Base-by-base conservation (phyloP, 53 echinoderm and acorn worm genomes). In the Echinometra lucunter region DNA sequence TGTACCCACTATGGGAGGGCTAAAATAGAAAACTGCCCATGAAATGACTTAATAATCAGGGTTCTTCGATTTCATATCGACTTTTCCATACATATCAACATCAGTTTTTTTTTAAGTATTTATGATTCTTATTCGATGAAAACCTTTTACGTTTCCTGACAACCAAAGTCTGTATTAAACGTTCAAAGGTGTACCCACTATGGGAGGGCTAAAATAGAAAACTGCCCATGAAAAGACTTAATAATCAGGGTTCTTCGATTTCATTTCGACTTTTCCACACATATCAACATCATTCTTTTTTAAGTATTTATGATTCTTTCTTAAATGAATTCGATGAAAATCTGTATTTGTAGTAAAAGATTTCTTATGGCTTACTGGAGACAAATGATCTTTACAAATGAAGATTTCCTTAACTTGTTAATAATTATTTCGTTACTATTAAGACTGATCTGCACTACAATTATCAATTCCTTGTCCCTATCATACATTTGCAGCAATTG, bases 141-240 rank as follows among this genome's bases (percentile, higher is more conserved):
- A n/a, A n/a, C 85, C 85, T 85, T 85, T 49, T n/a, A 27, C 10
- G 27, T 85, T 85, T 85, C 85, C 85, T 45, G 85, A 78, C 28
- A 85, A 44, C 44, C 23, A 49, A 53, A 49, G 49, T 49, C 85
- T 85, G 85, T 21, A n/a, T n/a, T n/a, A 85, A 53, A 47, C 12
- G 85, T 49, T 28, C n/a, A n/a, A 47, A 85, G 45, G 15, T 23
- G 44, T 44, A 17, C 44, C 9, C 42, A 40, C 44, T 42, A 81
- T 23, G 25, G 25, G 7, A 19, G 23, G 23, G 63, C 63, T 63
- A 25, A 63, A 63, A 63, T 63, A 25, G 25, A 63, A 63, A 27
- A 21, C 27, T 25, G 23, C 25, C 1, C 21, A 0, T 25, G 25
- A 63, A 27, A 4, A 6, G 23, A 60, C 60, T 15, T 70, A 34